Evolutionary conservation across 30 jellyfish, hydroid and myxozoan genomes (phyloP).

Genomic region (Aurelia aurita): DNA sequence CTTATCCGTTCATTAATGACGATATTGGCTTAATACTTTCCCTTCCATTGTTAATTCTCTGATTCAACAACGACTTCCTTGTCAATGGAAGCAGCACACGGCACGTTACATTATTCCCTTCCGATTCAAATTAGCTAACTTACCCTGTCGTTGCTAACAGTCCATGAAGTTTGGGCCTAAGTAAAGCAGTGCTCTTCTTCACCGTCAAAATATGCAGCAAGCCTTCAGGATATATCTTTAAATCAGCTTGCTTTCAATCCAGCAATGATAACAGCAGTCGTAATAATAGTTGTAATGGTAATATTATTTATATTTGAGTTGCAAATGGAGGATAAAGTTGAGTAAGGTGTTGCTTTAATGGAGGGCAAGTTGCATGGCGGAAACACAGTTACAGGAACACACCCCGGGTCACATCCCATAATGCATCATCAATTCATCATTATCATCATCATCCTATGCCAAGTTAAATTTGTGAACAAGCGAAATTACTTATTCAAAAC

Average conservation of each 20-base stretch:
- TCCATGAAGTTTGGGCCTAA: conserved; percentile 72
- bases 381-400: conserved; percentile 65
- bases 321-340: not conserved
- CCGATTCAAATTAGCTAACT: not conserved
- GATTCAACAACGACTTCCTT: conserved; percentile 2
- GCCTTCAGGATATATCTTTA: not conserved
- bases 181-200: not conserved
- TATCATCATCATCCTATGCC: too few relatives aligned
- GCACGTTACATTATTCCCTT: not conserved
- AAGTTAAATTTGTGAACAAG: too few relatives aligned
- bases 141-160: conserved; percentile 29
- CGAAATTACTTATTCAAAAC: too few relatives aligned
- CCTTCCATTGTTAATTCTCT: not conserved
- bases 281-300: too few relatives aligned
- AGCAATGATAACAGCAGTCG: too few relatives aligned
- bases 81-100: conserved; percentile 2
- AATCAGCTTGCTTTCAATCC: not conserved
- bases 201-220: conserved; percentile 27
- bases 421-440: conserved; percentile 8
- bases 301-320: not conserved
- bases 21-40: too few relatives aligned
- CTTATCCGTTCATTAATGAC: not conserved
- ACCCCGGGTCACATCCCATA: conserved; percentile 73
- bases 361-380: conserved; percentile 69
- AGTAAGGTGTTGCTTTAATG: conserved; percentile 2